Percentiles rank a stretch among this genome's conserved stretches.
phyloP scores from a whole-genome alignment of 2,888 invertebrate species.

The Drosophila picticornis region DNA sequence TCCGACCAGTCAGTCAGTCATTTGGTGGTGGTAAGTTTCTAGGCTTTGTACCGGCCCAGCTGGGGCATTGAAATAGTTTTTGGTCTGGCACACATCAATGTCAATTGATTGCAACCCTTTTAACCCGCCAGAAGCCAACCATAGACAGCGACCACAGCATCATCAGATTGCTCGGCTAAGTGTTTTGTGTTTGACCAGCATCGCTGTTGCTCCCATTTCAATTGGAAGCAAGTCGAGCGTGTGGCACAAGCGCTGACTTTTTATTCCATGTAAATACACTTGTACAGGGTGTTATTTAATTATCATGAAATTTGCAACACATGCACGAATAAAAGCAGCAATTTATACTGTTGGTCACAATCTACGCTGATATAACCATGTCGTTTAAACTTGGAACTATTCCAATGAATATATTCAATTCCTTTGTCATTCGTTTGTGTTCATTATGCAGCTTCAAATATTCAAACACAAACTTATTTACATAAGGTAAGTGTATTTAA shows the following conservation, averaged over 20 bases:
- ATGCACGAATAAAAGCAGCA: neutral
- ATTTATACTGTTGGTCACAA: neutral
- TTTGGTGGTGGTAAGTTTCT: neutral
- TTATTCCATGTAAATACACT: neutral
- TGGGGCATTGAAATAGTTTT: constrained; percentile 75
- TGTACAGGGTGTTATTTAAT: neutral
- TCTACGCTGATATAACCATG: neutral
- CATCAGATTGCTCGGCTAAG: constrained; percentile 53
- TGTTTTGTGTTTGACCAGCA: constrained; percentile 69
- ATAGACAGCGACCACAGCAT: constrained; percentile 11
- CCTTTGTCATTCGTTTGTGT: neutral
- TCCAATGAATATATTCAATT: neutral
- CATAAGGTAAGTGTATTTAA: constrained; percentile 8
- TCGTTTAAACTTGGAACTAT: neutral
- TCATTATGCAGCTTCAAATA: neutral
- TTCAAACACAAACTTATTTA: neutral
- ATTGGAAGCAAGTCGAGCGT: constrained; percentile 51
- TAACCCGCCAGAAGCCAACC: constrained; percentile 5
- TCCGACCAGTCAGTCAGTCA: constrained; percentile 10
- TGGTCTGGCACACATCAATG: constrained; percentile 81
- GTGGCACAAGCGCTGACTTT: constrained; percentile 48
- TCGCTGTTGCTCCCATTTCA: constrained; percentile 47
- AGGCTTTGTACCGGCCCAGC: constrained; percentile 35
- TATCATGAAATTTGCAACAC: neutral
- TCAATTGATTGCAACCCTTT: constrained; percentile 82